A percentile compares a stretch with the other conserved stretches of the same genome.
Conservation (phyloP, 2,113 vertebrate species). For the Felis chaus region DNA sequence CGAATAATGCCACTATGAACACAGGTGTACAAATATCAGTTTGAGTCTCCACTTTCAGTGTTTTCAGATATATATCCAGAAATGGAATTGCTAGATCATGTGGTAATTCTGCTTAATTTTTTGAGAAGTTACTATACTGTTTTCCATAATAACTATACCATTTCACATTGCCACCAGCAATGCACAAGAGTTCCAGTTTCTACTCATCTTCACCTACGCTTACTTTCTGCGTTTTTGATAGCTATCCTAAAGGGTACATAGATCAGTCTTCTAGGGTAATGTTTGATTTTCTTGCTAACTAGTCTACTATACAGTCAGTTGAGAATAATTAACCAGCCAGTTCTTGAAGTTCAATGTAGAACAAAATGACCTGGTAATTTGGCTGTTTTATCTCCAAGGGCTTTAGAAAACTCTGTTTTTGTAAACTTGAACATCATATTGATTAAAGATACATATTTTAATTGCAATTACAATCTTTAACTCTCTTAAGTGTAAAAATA, state of each 20-base stretch:
- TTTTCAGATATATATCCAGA: background rate
- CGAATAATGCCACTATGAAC: background rate
- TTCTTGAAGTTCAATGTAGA: conserved; percentile 20
- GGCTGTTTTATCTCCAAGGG: background rate
- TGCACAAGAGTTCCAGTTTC: background rate
- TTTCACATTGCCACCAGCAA: background rate
- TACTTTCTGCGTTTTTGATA: conserved; percentile 34
- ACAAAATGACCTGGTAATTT: background rate
- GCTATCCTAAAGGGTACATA: background rate
- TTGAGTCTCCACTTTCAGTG: background rate
- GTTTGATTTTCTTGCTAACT: conserved; percentile 30
- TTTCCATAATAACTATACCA: background rate
- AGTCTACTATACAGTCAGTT: background rate
- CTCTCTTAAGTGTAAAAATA: conserved; percentile 28
- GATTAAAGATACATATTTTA: conserved; percentile 7
- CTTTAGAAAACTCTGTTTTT: conserved; percentile 36
- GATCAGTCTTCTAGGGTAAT: background rate
- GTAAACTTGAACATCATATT: background rate
- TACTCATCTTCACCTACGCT: background rate
- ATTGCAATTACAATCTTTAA: background rate
- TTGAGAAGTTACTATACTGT: background rate
- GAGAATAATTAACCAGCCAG: background rate
- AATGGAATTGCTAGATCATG: background rate
- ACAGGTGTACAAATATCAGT: background rate
- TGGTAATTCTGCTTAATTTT: conserved; percentile 41